Conservation (phyloP, 1,140 invertebrate species). For the Meloidogyne chitwoodi region DNA sequence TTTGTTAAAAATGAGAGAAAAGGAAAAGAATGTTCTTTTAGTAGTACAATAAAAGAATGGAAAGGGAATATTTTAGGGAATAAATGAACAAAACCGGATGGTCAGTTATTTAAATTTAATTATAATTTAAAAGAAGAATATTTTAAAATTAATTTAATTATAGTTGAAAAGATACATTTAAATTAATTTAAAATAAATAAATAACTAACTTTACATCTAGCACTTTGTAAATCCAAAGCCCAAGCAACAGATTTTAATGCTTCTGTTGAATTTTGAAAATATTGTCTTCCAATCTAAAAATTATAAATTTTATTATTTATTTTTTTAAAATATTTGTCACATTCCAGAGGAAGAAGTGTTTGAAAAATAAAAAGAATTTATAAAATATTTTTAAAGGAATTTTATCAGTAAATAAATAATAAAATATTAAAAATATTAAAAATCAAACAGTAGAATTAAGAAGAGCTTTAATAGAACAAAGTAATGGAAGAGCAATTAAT, state of each 20-base stretch:
- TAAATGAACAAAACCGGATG: not conserved
- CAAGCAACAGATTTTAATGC: constrained; percentile 31
- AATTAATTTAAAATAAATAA: not conserved
- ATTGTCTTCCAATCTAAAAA: constrained; percentile 40
- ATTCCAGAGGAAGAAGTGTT: not conserved
- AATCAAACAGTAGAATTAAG: constrained; percentile 48
- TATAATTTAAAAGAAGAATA: not conserved
- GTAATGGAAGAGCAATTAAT: constrained; percentile 38
- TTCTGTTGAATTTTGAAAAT: constrained; percentile 36
- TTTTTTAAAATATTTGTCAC: not conserved
- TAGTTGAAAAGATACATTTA: too few relatives aligned
- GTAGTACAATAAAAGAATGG: not conserved
- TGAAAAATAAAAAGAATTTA: not conserved
- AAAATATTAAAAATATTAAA: constrained; percentile 16
- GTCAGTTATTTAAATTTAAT: not conserved
- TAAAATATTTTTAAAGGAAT: not conserved
- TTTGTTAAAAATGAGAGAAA: not conserved
- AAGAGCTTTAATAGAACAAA: constrained; percentile 39
- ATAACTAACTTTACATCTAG: constrained; percentile 40
- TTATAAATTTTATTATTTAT: not conserved
- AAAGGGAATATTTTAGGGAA: not conserved
- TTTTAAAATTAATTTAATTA: too few relatives aligned
- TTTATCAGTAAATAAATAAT: not conserved
- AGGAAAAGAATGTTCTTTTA: not conserved
- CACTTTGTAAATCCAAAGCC: constrained; percentile 38